Evolutionary conservation across 2,113 vertebrate genomes (phyloP).

Genomic region (Mola mola): DNA sequence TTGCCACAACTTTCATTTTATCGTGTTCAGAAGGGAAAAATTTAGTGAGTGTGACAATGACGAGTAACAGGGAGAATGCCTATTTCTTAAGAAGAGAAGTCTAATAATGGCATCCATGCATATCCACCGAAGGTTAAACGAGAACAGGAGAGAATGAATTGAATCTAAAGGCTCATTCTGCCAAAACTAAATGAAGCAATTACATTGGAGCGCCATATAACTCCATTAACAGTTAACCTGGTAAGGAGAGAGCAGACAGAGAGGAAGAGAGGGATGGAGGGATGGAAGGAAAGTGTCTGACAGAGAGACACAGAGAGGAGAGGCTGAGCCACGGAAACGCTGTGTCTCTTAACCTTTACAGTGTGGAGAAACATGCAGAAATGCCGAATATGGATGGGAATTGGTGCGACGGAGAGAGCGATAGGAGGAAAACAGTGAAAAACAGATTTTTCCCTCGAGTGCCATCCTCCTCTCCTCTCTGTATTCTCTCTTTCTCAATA

Average conservation of each 20-base stretch:
- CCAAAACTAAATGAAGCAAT: constrained; percentile 81
- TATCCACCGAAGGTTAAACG: constrained; percentile 74
- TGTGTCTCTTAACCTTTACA: constrained; percentile 22
- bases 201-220: constrained; percentile 75
- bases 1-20: too few relatives aligned
- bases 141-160: constrained; percentile 75
- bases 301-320: constrained; percentile 17
- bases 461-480: constrained; percentile 10
- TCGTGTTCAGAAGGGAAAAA: too few relatives aligned
- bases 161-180: constrained; percentile 79
- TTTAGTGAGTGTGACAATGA: not conserved
- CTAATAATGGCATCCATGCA: constrained; percentile 52
- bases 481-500: constrained; percentile 39
- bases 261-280: constrained; percentile 21
- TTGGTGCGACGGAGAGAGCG: constrained; percentile 13
- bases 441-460: constrained; percentile 38
- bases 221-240: constrained; percentile 77
- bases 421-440: constrained; percentile 28
- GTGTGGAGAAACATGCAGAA: constrained; percentile 12
- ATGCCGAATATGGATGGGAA: constrained; percentile 21
- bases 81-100: constrained; percentile 9
- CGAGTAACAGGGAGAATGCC: not conserved
- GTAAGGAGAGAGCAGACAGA: constrained; percentile 2
- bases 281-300: constrained; percentile 26
- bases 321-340: constrained; percentile 23